A percentile compares a stretch with the other conserved stretches of the same genome.
These are phyloP conservation scores for Lycaena phlaeas DNA, from an alignment of 2,888 invertebrate species.

Conservation along the genomic window DNA sequence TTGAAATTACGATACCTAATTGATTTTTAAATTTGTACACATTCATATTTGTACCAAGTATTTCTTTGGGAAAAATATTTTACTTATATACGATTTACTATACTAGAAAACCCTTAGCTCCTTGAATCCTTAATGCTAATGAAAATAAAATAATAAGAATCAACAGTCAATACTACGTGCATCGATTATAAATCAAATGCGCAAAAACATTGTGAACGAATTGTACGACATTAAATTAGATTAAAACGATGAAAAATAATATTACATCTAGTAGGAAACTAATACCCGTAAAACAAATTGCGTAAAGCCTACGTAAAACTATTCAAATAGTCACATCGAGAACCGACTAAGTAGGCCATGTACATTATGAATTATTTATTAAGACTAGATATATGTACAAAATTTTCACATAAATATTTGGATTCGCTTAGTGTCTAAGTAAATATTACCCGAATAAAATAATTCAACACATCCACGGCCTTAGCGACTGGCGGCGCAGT, in stretches of 20 bases:
- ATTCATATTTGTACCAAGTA: conserved; percentile 67
- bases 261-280: conserved; percentile 71
- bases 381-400: conserved; percentile 32
- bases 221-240: conserved; percentile 33
- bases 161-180: conserved; percentile 59
- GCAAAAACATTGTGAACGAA: conserved; percentile 51
- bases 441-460: conserved; percentile 14
- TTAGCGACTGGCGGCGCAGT: background rate
- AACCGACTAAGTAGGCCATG: conserved; percentile 9
- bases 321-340: conserved; percentile 17
- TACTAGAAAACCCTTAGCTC: conserved; percentile 44
- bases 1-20: conserved; percentile 54
- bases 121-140: conserved; percentile 44
- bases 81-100: conserved; percentile 25
- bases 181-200: conserved; percentile 46
- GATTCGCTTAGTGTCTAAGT: conserved; percentile 28
- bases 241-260: conserved; percentile 55
- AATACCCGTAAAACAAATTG: conserved; percentile 74
- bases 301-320: conserved; percentile 30
- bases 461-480: conserved; percentile 18
- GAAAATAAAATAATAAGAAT: conserved; percentile 69
- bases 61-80: conserved; percentile 68
- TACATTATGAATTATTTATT: conserved; percentile 20
- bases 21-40: conserved; percentile 64
- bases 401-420: conserved; percentile 34